Base-by-base conservation (phyloP, 1,140 invertebrate genomes). In the Zelostemma sp. region DNA sequence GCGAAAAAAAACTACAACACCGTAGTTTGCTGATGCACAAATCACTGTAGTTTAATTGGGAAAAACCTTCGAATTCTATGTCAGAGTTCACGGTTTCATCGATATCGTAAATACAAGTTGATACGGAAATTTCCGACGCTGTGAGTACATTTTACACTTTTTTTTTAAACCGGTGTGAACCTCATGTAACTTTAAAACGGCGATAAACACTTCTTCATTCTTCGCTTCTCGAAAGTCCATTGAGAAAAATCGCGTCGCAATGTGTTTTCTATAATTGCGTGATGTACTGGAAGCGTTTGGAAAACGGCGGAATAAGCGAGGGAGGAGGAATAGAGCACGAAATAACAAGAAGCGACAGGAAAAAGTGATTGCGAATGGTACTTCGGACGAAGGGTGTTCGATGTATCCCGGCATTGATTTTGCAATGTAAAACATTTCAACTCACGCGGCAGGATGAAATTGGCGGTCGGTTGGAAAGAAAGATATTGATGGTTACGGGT, bases 371-470 rank as follows among this genome's bases (percentile, higher is more conserved):
- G 62, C 57, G 63, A 73, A 73, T 69, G 53, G 55, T 49, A 58
- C 53, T 68, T 61, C 38, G 67, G 65, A 64, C 64, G 68, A 65
- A 68, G 72, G 71, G 60, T 68, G 72, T 62, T 38, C 68, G 72
- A 78, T 77, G 65, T 72, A 78, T 75, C 75, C 64, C 71, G 56
- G 68, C 82, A 85, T 85, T 84, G 84, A 85, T 85, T 85, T 85
- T 85, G 71, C 83, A 84, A 85, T 85, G 82, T 83, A 85, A 85
- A 85, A 83, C 81, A 85, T 85, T 84, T 85, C 78, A 85, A 67
- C 63, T 68, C 47, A 46, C 53, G 57, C 47, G 62, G 66, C 54
- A 48, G 49, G 46, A 40, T 53, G 46, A 54, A 70, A 72, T 65
- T 62, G 58, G 59, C 21, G 70, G 68, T 66, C 47, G 48, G 55